Percentiles rank a stretch among this genome's conserved stretches.
These are phyloP conservation scores for Conus betulinus DNA, from an alignment of 1,140 invertebrate species.

Conservation along the genomic window DNA sequence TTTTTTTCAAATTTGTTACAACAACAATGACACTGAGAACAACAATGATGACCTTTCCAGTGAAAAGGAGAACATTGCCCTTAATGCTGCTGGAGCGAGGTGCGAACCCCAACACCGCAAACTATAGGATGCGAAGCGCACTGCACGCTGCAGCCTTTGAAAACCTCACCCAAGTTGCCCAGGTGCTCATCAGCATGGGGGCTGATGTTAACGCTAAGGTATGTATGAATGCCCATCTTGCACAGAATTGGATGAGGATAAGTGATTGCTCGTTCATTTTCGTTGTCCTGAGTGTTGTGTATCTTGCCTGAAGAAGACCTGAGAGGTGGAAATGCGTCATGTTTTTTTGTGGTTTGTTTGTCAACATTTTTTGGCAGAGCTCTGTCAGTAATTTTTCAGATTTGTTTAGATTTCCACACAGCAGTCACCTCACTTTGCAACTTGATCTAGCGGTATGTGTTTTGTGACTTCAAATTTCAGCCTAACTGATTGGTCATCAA, in stretches of 20 bases:
- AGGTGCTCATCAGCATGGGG: background rate
- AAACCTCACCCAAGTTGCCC: background rate
- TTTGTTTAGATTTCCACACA: too few relatives aligned
- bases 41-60: background rate
- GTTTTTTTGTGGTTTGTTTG: too few relatives aligned
- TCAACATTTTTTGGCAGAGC: too few relatives aligned
- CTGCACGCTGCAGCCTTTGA: background rate
- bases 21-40: background rate
- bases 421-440: too few relatives aligned
- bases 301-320: too few relatives aligned
- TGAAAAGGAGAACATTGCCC: background rate
- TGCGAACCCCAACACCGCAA: background rate
- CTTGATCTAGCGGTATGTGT: too few relatives aligned
- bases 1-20: background rate
- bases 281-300: too few relatives aligned
- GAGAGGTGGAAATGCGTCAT: too few relatives aligned
- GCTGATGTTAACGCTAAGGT: slow-evolving; percentile 33
- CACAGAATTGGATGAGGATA: background rate
- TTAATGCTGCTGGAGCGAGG: slow-evolving; percentile 3
- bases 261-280: too few relatives aligned
- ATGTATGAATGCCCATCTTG: background rate
- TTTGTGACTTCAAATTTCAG: too few relatives aligned
- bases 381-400: too few relatives aligned
- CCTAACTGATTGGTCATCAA: too few relatives aligned
- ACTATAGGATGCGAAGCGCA: background rate